Evolutionary conservation across 2,113 vertebrate species (phyloP).

Genomic region (Cairina moschata): DNA sequence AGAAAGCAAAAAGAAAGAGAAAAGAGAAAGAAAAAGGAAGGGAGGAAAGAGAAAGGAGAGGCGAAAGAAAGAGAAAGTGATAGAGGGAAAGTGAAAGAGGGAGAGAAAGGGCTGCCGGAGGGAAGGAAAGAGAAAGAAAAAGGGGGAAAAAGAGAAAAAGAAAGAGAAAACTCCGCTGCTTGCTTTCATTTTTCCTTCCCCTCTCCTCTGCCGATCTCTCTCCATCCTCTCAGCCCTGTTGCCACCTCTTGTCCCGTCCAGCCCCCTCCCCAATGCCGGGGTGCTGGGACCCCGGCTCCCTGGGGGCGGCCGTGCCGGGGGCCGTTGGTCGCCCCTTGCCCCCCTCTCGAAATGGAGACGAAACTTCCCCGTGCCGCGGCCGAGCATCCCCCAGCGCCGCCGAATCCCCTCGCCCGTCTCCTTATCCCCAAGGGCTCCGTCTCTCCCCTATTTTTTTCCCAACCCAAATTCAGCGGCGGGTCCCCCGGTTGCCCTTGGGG

Average conservation of each 20-base stretch:
- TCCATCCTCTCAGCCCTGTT: not conserved
- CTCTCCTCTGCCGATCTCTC: not conserved
- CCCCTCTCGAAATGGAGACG: not conserved
- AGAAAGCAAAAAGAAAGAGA: not conserved
- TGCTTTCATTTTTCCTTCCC: not conserved
- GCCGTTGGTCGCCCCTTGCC: too few relatives aligned
- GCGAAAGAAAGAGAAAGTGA: not conserved
- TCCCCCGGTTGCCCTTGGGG: accelerated
- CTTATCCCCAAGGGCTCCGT: too few relatives aligned
- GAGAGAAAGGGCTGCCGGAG: not conserved
- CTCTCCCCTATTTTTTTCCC: too few relatives aligned
- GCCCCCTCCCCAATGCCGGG: too few relatives aligned
- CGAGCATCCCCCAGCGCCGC: not conserved
- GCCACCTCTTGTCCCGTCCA: not conserved
- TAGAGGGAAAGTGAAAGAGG: not conserved
- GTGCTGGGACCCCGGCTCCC: too few relatives aligned
- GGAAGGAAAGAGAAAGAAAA: not conserved
- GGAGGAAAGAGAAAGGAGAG: not conserved
- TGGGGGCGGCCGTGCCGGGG: too few relatives aligned
- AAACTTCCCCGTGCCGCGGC: not conserved
- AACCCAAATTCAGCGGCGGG: too few relatives aligned
- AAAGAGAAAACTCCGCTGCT: not conserved
- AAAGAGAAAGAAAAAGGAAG: not conserved
- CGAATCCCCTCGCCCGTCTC: too few relatives aligned
- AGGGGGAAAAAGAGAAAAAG: not conserved